These are phyloP conservation scores for Dendrocincla fuliginosa DNA, from an alignment of 2,797 vertebrate genomes.

Conservation along the genomic window DNA sequence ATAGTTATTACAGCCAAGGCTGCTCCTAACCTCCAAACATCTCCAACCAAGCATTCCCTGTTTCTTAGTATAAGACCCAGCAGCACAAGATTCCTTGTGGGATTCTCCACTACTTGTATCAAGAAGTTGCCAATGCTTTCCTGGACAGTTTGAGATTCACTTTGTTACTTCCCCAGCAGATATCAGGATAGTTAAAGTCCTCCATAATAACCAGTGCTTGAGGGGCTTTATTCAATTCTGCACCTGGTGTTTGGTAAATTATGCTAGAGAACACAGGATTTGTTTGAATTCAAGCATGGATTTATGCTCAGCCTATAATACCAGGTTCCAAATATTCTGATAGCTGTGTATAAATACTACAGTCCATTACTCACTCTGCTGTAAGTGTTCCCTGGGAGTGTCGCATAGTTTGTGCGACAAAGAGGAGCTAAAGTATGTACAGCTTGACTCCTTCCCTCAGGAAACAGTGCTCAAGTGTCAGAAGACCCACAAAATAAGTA, in stretches of 20 bases:
- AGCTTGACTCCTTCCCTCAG: background rate
- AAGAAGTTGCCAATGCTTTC: background rate
- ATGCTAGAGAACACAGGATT: background rate
- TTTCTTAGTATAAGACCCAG: background rate
- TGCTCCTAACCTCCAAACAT: rapidly evolving
- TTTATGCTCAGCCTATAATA: background rate
- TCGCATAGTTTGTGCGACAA: conserved; percentile 16
- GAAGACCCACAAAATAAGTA: conserved; percentile 48
- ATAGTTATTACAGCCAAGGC: background rate
- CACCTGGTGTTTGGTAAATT: background rate
- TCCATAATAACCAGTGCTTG: background rate
- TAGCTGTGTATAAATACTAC: background rate
- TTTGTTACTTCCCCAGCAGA: background rate
- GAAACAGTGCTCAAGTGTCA: conserved; percentile 49
- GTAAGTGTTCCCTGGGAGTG: conserved; percentile 27
- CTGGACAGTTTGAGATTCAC: background rate
- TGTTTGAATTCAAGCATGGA: background rate
- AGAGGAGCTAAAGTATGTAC: conserved; percentile 28
- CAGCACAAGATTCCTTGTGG: background rate
- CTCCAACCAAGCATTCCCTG: background rate
- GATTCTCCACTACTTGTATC: background rate
- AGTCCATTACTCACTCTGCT: background rate
- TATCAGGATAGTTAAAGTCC: background rate
- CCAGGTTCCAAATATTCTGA: background rate
- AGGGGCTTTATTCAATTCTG: conserved; percentile 5